Percentiles rank a stretch among this genome's conserved stretches.
Conservation (phyloP, 2,797 vertebrate genomes). For the Limnodromus scolopaceus region DNA sequence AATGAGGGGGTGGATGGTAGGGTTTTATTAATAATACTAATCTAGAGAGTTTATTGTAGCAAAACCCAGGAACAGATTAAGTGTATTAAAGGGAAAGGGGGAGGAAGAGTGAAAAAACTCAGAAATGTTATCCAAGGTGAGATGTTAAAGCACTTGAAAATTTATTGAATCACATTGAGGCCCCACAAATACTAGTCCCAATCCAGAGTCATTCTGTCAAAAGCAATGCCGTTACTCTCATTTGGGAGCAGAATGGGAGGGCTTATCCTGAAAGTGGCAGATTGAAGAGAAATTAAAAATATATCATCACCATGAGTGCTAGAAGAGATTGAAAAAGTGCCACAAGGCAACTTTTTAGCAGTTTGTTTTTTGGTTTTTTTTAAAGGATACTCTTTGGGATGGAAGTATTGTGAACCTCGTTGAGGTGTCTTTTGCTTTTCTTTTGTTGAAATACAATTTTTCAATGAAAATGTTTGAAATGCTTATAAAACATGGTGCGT, state of each 20-base stretch:
- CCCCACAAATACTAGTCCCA: neutral
- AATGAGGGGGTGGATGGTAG: conserved; percentile 38
- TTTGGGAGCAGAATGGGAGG: neutral
- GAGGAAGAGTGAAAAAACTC: neutral
- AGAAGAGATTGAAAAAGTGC: neutral
- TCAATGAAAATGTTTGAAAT: neutral
- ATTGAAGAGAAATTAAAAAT: neutral
- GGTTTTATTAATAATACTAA: conserved; percentile 67
- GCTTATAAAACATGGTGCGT: neutral
- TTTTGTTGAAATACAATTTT: neutral
- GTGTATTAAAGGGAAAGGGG: neutral
- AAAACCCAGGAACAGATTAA: conserved; percentile 37
- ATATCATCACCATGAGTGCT: neutral
- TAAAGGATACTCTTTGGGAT: accelerated
- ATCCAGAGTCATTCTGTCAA: neutral
- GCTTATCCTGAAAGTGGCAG: neutral
- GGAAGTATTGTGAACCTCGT: neutral
- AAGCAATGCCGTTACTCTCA: neutral
- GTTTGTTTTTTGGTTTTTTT: neutral
- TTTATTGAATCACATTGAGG: neutral
- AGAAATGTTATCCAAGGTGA: conserved; percentile 20
- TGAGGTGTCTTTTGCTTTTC: neutral
- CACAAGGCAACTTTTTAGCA: neutral
- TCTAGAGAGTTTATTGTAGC: conserved; percentile 48
- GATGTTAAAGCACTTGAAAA: neutral